Conservation (phyloP, 2,888 invertebrate species). For the Vanessa cardui region DNA sequence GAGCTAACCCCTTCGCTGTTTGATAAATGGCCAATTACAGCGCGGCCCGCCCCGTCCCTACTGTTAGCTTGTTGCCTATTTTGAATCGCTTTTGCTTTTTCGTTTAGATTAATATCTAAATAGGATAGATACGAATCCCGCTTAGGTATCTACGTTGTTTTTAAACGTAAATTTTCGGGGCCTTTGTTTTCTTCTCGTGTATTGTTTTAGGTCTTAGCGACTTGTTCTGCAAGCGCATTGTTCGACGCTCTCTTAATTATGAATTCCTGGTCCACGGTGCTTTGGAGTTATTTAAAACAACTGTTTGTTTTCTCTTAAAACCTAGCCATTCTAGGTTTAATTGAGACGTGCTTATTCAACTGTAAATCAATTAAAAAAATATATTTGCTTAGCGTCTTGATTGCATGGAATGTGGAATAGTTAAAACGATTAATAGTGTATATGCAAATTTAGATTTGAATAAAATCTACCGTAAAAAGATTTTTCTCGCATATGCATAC, state of each 20-base stretch:
- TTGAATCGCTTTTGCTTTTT: conserved; percentile 83
- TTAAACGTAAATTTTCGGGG: conserved; percentile 79
- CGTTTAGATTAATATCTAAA: conserved; percentile 84
- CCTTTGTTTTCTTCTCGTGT: conserved; percentile 64
- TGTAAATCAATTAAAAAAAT: conserved; percentile 11
- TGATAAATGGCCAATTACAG: conserved; percentile 84
- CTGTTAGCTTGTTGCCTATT: conserved; percentile 83
- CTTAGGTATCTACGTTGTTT: conserved; percentile 82
- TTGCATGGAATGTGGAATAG: conserved; percentile 32
- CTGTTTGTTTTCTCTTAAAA: not conserved
- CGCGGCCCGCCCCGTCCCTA: conserved; percentile 76
- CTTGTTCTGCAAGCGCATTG: conserved; percentile 53
- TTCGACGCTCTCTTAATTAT: conserved; percentile 43
- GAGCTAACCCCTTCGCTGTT: conserved; percentile 82
- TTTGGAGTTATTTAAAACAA: conserved; percentile 5
- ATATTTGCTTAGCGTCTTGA: conserved; percentile 28
- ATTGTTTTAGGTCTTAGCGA: conserved; percentile 68
- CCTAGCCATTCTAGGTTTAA: conserved; percentile 1
- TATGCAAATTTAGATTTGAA: conserved; percentile 32
- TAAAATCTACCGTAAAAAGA: conserved; percentile 7
- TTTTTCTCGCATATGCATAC: conserved; percentile 5
- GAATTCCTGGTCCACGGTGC: conserved; percentile 35
- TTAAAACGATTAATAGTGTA: conserved; percentile 20
- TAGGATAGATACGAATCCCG: conserved; percentile 82
- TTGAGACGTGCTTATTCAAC: conserved; percentile 2